Conservation (phyloP, 2,888 invertebrate species). For the Blastobasis lacticolella region DNA sequence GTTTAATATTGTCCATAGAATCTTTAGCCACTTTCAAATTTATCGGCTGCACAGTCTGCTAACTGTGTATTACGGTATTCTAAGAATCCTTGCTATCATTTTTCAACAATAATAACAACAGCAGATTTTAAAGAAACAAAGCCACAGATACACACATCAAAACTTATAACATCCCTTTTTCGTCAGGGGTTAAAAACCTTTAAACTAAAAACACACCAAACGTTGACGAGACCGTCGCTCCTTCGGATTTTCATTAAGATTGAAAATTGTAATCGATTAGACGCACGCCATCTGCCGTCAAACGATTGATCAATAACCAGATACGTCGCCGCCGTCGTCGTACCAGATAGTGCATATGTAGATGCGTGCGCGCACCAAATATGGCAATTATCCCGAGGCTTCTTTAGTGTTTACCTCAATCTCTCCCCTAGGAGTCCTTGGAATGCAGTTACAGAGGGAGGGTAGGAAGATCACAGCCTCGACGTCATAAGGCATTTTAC, state of each 20-base stretch:
- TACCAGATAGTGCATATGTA: constrained; percentile 23
- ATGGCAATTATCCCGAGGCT: constrained; percentile 14
- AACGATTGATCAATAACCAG: constrained; percentile 39
- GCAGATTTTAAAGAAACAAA: too few species aligned
- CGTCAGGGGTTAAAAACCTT: not conserved
- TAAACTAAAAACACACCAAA: not conserved
- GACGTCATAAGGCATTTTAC: constrained; percentile 3
- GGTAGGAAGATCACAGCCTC: not conserved
- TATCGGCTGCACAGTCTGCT: too few species aligned
- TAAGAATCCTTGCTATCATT: too few species aligned
- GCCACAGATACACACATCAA: too few species aligned
- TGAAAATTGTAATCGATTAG: constrained; percentile 34
- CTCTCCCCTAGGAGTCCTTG: too few species aligned
- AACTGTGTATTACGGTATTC: not conserved
- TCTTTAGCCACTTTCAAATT: too few species aligned
- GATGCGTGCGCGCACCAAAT: constrained; percentile 29
- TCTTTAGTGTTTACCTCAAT: constrained; percentile 8
- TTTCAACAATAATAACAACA: too few species aligned
- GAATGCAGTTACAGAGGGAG: constrained; percentile 1
- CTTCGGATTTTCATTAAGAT: constrained; percentile 48
- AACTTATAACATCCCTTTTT: too few species aligned
- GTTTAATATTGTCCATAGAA: too few species aligned
- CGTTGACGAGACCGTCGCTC: constrained; percentile 19
- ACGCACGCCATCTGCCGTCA: constrained; percentile 15
- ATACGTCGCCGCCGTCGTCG: constrained; percentile 16